Base-by-base conservation (phyloP, 2,113 vertebrate species). In the Callopanchax toddi region DNA sequence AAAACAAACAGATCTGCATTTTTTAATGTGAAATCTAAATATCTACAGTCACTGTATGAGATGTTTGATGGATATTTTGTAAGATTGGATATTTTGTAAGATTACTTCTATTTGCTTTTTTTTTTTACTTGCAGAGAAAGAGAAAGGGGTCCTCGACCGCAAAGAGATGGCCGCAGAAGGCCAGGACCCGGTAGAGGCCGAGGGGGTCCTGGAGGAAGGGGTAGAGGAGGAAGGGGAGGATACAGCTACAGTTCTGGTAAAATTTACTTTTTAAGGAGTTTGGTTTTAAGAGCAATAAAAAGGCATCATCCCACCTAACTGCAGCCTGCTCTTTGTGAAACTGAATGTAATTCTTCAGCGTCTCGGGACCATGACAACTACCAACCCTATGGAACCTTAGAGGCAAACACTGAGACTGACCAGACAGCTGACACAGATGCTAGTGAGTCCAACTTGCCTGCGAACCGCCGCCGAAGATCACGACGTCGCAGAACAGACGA, bases 341-440 rank as follows among this genome's bases (percentile, higher is more conserved):
- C 0, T 20, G n/a, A 53, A n/a, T 2, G 2, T 58, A 12, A 55
- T 52, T 34, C 9, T 76, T 94, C 95, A 82, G 94, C 95, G 12
- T 94, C 56, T 22, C 81, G 93, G 73, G 95, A 97, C 77, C 93
- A 94, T 0, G 97, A 98, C 81, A 94, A 95, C 76, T 95, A 95
- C 87, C 92, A 94, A 1, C 58, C 64, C 17, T 99, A 95, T 82
- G 96, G 94, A 78, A 85, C 93, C 81, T 76, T 94, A 66, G 97
- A 98, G 73, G 56, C 76, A 58, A 98, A 96, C 89, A 97, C 96
- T 0, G 97, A 99, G 89, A 97, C 97, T 0, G 97, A 99, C 89
- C 97, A 97, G 93, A 97, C 95, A 0, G 97, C 94, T 22, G 97
- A 99, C 64, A 98, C 96, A 0, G 97, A 99, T 13, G 94, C 94